Base-by-base conservation (phyloP, 1,140 invertebrate species). In the Zaprionus kolodkinae region DNA sequence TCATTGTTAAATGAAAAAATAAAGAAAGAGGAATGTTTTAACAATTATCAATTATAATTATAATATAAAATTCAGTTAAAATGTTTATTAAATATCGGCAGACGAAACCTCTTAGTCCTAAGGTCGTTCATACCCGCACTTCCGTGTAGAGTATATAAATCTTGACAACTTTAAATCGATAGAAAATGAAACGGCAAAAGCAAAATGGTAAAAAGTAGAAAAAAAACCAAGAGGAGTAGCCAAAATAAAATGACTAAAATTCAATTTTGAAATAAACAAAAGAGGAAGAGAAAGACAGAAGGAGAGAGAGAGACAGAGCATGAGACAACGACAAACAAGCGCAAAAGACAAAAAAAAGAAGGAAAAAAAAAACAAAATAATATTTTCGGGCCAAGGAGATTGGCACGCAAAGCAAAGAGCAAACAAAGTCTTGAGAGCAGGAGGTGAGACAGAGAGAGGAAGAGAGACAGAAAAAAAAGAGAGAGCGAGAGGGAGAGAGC, bases 251-350 rank as follows among this genome's bases (percentile, higher is more conserved):
- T 80, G 76, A 66, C 63, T 36, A 76, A 79, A 75, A 80, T 78
- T 79, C 75, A 79, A 79, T 79, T 79, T 79, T 79, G 70, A 78
- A 73, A 74, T 69, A 77, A 77, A 79, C 78, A 79, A 79, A 77
- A 69, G 75, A 60, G 54, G 40, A 30, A 2, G 27, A 72, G 15
- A 21, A 21, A 21, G 21, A 21, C 21, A 21, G 21, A 21, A 59
- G 57, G n/a, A n/a, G n/a, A 2, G 27, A 72, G 15, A 21, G 2
- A 21, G 21, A 21, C 21, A 21, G 21, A 21, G n/a, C n/a, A 59
- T 57, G n/a, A n/a, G 52, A 12, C 57, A 56, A 35, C 15, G 17
- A 35, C 27, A 45, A 15, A 25, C 13, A 55, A 60, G 67, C 25
- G 15, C 36, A 11, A 25, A 50, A 15, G 15, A 21, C 1, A 30